A percentile compares a stretch with the other conserved stretches of the same genome.
Evolutionary conservation across 2,888 invertebrate genomes (phyloP).

Genomic region (Camptogramma bilineatum): DNA sequence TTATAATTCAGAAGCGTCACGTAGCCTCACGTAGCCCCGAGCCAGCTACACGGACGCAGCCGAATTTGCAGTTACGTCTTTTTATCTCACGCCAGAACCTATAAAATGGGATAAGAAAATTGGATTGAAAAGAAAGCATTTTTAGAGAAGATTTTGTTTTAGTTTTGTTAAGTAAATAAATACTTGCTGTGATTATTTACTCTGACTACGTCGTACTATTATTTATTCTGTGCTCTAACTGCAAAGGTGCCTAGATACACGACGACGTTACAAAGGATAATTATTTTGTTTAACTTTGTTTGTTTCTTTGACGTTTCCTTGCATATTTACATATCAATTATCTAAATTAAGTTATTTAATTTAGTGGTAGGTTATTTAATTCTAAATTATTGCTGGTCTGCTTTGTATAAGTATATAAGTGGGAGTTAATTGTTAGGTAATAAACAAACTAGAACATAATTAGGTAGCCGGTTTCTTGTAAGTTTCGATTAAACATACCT

Average conservation of each 20-base stretch:
- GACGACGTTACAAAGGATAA: background rate
- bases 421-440: constrained; percentile 18
- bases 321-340: background rate
- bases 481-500: background rate
- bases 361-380: background rate
- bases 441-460: constrained; percentile 5
- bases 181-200: background rate
- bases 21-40: constrained; percentile 58
- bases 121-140: constrained; percentile 63
- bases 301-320: background rate
- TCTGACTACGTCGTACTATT: no score
- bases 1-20: constrained; percentile 84
- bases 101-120: constrained; percentile 76
- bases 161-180: constrained; percentile 21
- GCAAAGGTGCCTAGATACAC: no score
- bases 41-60: constrained; percentile 65
- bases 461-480: background rate
- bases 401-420: background rate
- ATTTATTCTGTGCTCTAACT: no score
- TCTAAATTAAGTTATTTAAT: background rate
- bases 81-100: constrained; percentile 73
- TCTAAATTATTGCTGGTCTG: background rate
- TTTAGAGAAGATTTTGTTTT: constrained; percentile 20
- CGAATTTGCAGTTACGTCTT: constrained; percentile 81
- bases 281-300: background rate